Evolutionary conservation across 2,888 invertebrate genomes (phyloP).

Genomic region (Ligdia adustata): DNA sequence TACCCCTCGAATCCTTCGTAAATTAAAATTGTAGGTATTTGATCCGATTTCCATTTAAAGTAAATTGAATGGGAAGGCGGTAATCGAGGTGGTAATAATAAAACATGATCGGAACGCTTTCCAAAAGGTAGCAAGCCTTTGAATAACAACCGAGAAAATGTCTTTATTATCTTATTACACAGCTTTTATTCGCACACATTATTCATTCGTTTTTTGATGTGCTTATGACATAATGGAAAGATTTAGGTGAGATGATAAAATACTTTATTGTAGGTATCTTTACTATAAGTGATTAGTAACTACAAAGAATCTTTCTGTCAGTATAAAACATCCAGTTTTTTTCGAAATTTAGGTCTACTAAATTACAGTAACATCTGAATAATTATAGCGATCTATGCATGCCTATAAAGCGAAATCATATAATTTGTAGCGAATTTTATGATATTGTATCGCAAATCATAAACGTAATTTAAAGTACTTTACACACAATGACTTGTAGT

Average conservation of each 20-base stretch:
- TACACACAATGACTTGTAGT: too few species aligned
- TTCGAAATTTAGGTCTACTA: too few species aligned
- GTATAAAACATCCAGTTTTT: too few species aligned
- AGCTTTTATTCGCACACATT: constrained; percentile 15
- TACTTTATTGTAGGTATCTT: constrained; percentile 21
- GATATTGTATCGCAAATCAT: too few species aligned
- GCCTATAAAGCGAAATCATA: too few species aligned
- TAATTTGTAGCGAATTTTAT: too few species aligned
- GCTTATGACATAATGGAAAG: constrained; percentile 17
- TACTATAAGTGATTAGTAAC: too few species aligned
- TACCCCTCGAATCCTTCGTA: background rate
- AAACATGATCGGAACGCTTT: constrained; percentile 27
- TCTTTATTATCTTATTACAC: constrained; percentile 24
- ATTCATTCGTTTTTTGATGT: constrained; percentile 21
- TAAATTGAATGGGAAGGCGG: constrained; percentile 30
- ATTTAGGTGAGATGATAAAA: constrained; percentile 22
- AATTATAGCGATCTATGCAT: too few species aligned
- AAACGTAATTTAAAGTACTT: too few species aligned
- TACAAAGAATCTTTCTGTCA: too few species aligned
- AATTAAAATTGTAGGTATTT: constrained; percentile 5
- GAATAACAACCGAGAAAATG: constrained; percentile 28
- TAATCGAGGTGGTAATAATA: constrained; percentile 34
- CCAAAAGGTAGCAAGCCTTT: constrained; percentile 12
- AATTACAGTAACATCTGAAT: too few species aligned
- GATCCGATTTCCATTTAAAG: constrained; percentile 13